These are phyloP conservation scores for Alosa sapidissima DNA, from an alignment of 2,797 vertebrate species.

Conservation along the genomic window DNA sequence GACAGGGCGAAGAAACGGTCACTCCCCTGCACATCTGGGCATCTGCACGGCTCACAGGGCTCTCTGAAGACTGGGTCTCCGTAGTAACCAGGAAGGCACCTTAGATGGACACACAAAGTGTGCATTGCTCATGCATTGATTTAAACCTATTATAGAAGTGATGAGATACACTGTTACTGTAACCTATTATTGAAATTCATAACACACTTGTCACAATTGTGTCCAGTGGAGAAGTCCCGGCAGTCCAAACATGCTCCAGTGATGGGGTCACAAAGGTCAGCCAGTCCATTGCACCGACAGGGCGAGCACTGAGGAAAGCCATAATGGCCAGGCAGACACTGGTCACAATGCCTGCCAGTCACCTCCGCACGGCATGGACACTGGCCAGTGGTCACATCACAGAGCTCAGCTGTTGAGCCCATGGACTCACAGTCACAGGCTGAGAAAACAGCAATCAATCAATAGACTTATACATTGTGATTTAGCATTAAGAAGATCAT, in stretches of 20 bases:
- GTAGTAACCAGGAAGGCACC: constrained; percentile 81
- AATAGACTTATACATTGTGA: background rate
- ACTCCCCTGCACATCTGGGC: constrained; percentile 76
- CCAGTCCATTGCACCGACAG: constrained; percentile 75
- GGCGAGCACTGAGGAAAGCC: constrained; percentile 80
- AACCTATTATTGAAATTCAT: background rate
- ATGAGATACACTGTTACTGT: background rate
- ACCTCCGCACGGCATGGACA: constrained; percentile 75
- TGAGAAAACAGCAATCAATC: constrained; percentile 55
- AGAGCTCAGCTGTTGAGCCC: constrained; percentile 73
- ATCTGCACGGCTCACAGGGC: constrained; percentile 79
- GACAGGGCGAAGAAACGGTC: constrained; percentile 80
- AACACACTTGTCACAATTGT: constrained; percentile 76
- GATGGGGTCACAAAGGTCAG: constrained; percentile 74
- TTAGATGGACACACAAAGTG: constrained; percentile 57
- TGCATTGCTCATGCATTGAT: background rate
- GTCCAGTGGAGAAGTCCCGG: constrained; percentile 69
- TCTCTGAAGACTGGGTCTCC: constrained; percentile 73
- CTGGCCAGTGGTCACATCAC: constrained; percentile 82
- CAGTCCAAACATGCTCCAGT: constrained; percentile 77
- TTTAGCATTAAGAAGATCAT: background rate
- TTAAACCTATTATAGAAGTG: background rate
- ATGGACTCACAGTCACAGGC: constrained; percentile 79
- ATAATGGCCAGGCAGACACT: constrained; percentile 75
- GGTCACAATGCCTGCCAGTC: constrained; percentile 73